A percentile compares a stretch with the other conserved stretches of the same genome.
These are phyloP conservation scores for Columba guinea DNA, from an alignment of 2,797 vertebrate species.

Conservation along the genomic window DNA sequence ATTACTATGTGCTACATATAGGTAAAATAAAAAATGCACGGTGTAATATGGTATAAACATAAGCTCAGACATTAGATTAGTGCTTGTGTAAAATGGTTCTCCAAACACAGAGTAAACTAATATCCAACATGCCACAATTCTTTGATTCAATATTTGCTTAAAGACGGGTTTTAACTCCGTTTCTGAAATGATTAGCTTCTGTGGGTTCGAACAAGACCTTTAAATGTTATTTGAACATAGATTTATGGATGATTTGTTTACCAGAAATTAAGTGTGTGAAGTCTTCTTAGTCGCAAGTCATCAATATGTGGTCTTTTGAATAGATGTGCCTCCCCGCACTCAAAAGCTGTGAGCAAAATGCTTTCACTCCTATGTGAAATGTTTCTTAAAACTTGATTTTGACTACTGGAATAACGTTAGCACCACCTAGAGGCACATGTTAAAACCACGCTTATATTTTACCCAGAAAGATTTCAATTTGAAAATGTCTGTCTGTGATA, in stretches of 20 bases:
- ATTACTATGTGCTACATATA: neutral
- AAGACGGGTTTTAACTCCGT: neutral
- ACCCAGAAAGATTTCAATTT: neutral
- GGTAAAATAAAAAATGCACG: neutral
- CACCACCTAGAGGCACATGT: constrained; percentile 45
- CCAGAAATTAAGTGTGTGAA: neutral
- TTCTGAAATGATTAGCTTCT: neutral
- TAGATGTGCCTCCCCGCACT: neutral
- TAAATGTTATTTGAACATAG: neutral
- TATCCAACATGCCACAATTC: neutral
- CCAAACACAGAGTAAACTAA: neutral
- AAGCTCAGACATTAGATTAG: neutral
- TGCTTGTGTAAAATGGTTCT: neutral
- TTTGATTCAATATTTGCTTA: neutral
- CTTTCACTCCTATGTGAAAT: neutral
- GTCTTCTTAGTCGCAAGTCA: neutral
- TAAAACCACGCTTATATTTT: neutral
- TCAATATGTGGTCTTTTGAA: neutral
- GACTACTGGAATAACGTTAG: constrained; percentile 12
- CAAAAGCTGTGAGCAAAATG: neutral
- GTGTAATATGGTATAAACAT: neutral
- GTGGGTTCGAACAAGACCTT: neutral
- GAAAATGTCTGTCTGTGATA: neutral
- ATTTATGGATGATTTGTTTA: neutral
- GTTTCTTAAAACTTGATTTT: neutral